A percentile compares a stretch with the other conserved stretches of the same genome.
Evolutionary conservation across 2,888 invertebrate species (phyloP).

Genomic region (Lampropteryx suffumata): DNA sequence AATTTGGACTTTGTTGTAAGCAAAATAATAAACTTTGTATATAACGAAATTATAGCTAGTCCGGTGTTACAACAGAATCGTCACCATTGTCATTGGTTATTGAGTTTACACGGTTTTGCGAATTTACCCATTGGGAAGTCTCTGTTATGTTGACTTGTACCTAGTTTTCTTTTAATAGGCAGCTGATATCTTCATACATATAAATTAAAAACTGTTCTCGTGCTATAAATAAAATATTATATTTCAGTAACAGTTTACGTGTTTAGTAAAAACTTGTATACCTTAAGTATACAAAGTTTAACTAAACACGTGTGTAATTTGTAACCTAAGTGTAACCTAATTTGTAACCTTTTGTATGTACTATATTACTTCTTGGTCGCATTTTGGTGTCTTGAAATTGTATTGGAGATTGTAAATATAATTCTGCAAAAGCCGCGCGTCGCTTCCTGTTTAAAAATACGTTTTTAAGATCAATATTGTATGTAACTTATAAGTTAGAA

Average conservation of each 20-base stretch:
- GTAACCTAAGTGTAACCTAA: constrained; percentile 7
- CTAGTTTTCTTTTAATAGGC: background rate
- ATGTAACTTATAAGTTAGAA: background rate
- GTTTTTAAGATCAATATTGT: background rate
- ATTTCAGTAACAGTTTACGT: background rate
- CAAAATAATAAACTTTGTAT: too few relatives aligned
- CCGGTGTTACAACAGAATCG: too few relatives aligned
- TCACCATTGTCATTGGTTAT: too few relatives aligned
- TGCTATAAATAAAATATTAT: background rate
- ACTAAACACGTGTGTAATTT: constrained; percentile 1
- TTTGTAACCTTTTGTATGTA: constrained; percentile 7
- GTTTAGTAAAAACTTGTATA: constrained; percentile 6
- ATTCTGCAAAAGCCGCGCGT: too few relatives aligned
- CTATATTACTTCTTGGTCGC: background rate
- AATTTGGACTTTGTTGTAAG: too few relatives aligned
- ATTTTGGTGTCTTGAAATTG: constrained; percentile 1
- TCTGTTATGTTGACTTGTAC: too few relatives aligned
- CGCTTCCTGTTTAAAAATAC: background rate
- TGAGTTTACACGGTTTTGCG: too few relatives aligned
- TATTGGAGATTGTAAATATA: constrained; percentile 2
- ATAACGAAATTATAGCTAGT: too few relatives aligned
- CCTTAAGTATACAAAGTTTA: too few relatives aligned
- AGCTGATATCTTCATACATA: background rate
- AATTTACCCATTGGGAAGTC: too few relatives aligned
- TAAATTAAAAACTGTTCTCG: background rate